Percentiles rank a stretch among this genome's conserved stretches.
phyloP scores from a whole-genome alignment of 2,888 invertebrate genomes.

The Monoplex corrugatus region DNA sequence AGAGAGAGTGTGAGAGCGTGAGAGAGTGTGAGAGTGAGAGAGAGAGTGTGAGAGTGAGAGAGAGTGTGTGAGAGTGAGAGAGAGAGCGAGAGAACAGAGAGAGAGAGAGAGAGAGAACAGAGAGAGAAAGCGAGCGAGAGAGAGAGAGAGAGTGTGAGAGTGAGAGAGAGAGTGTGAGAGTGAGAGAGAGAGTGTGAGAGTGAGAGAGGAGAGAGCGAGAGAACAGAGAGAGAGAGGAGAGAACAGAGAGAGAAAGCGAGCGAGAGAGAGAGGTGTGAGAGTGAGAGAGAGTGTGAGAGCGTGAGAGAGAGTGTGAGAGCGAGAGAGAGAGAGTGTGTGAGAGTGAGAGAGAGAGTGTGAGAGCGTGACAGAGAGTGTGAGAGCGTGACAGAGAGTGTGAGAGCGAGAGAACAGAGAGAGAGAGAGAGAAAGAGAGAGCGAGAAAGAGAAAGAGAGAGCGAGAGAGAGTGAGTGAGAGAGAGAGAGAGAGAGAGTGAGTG shows the following conservation, averaged over 20 bases:
- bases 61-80: conserved; percentile 17
- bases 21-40: conserved; percentile 10
- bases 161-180: background rate
- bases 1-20: background rate
- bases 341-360: background rate
- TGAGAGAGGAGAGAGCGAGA: background rate
- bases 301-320: background rate
- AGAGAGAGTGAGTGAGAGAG: background rate
- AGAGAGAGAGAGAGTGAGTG: too few species aligned
- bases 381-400: too few species aligned
- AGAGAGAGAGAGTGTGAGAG: background rate
- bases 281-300: background rate
- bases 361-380: too few species aligned
- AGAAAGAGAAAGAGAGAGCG: background rate
- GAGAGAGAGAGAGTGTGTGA: background rate
- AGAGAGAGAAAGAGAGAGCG: background rate
- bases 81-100: background rate
- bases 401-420: background rate
- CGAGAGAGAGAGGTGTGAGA: background rate
- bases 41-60: conserved; percentile 8
- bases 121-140: background rate
- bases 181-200: background rate
- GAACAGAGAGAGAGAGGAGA: background rate
- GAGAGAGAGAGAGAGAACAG: background rate
- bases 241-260: background rate